phyloP scores from a whole-genome alignment of 2,888 invertebrate genomes.

The Drosophila phalerata region DNA sequence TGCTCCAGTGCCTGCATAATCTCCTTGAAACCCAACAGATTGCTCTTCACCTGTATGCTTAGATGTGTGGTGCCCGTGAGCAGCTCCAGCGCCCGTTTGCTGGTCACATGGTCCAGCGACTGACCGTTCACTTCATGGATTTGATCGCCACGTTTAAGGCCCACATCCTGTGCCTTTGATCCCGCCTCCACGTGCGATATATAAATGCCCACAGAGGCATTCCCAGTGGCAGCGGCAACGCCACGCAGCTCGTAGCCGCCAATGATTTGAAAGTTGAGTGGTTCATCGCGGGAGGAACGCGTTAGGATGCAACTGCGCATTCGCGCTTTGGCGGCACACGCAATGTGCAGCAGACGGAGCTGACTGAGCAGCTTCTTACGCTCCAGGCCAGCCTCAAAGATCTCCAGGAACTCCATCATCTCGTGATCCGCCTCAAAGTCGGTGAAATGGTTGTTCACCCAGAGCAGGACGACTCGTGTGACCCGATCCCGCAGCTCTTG shows the following conservation, averaged over 20 bases:
- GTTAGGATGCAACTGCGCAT: slow-evolving; percentile 96
- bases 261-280: slow-evolving; percentile 95
- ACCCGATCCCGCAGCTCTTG: slow-evolving; percentile 89
- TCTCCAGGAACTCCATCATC: slow-evolving; percentile 98
- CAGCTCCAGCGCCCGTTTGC: slow-evolving; percentile 96
- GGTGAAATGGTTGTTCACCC: slow-evolving; percentile 99
- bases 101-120: slow-evolving; percentile 97
- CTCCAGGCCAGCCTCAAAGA: slow-evolving; percentile 94
- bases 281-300: slow-evolving; percentile 96
- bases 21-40: slow-evolving; percentile 94
- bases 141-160: slow-evolving; percentile 98
- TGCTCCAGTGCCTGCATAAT: slow-evolving; percentile 86
- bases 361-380: slow-evolving; percentile 94
- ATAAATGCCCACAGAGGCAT: slow-evolving; percentile 93
- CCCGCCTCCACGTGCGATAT: slow-evolving; percentile 97
- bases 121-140: slow-evolving; percentile 99
- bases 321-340: slow-evolving; percentile 98
- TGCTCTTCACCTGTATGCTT: slow-evolving; percentile 98
- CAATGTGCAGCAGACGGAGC: slow-evolving; percentile 94
- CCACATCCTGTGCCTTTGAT: slow-evolving; percentile 97
- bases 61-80: slow-evolving; percentile 97
- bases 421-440: slow-evolving; percentile 98
- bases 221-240: slow-evolving; percentile 84
- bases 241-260: slow-evolving; percentile 94
- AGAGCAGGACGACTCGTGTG: slow-evolving; percentile 97